Evolutionary conservation across 2,113 vertebrate species (phyloP), one percentile per base, ranked within the genome.

Genomic region (Meleagris gallopavo): DNA sequence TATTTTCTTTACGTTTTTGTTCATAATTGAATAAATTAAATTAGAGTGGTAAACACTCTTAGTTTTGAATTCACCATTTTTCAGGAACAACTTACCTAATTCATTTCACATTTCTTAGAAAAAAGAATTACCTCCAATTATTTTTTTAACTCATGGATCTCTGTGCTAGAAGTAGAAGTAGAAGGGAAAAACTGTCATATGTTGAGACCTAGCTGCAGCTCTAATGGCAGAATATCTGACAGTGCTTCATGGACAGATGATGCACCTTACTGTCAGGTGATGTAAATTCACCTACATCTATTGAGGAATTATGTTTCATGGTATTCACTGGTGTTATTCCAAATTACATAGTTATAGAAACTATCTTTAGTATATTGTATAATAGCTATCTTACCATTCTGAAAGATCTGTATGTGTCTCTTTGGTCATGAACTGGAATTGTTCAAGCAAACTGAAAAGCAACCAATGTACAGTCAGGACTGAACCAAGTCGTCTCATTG

Each of bases 401-500:
- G 94, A 77, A 72, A 90, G 65, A 73, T 88, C 83, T 66, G 71
- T 76, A 15, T 81, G 86, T 80, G 83, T 11, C 71, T 93, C 93
- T 94, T 96, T 93, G 89, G 95, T 96, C 86, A 85, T 52, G 76
- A 97, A 74, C 82, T 96, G 97, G 93, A 98, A 96, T 60, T 97
- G 97, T 45, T 98, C 89, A 94, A 97, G 94, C 78, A 97, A 83
- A 77, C 94, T 96, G 94, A 97, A 97, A 92, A 98, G 95, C 90
- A 97, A 84, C 94, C 83, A 92, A 30, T 98, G 97, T 9, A 90
- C 4, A 45, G 87, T 80, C 88, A 96, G 86, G 85, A 97, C 61
- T 25, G 97, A 98, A 73, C 48, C 74, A 88, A 95, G 84, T 7
- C 19, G 90, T 60, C 75, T 77, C 64, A 76, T 88, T 30, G 94